phyloP scores from a whole-genome alignment of 2,797 vertebrate species.

The Mormyrops boulengeri region DNA sequence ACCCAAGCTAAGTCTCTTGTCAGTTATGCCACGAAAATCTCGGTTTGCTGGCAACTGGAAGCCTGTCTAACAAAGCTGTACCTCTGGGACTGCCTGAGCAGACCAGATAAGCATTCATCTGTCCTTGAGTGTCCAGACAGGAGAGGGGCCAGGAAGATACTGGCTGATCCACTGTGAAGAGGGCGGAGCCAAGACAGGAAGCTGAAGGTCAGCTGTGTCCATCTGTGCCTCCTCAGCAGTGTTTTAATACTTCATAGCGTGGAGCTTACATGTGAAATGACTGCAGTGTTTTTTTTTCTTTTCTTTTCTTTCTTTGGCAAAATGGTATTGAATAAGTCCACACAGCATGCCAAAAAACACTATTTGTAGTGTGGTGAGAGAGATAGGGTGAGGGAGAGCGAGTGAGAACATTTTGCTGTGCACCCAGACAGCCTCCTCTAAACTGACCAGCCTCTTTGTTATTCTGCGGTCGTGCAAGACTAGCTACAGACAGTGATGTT shows the following conservation, averaged over 20 bases:
- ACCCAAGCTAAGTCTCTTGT: constrained; percentile 1
- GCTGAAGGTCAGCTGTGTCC: constrained; percentile 6
- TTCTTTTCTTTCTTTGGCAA: constrained; percentile 37
- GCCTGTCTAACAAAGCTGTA: background rate
- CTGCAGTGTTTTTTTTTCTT: constrained; percentile 32
- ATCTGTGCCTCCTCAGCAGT: background rate
- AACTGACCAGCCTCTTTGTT: constrained; percentile 52
- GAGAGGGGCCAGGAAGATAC: background rate
- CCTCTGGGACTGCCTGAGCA: constrained; percentile 1
- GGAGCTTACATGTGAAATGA: constrained; percentile 32
- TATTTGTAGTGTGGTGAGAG: constrained; percentile 5
- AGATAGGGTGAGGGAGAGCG: constrained; percentile 37
- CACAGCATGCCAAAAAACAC: constrained; percentile 33
- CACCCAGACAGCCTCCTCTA: constrained; percentile 21
- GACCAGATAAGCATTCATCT: constrained; percentile 11
- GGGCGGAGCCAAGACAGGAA: background rate
- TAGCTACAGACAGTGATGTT: constrained; percentile 50
- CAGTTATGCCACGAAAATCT: constrained; percentile 10
- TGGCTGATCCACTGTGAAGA: background rate
- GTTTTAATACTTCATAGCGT: constrained; percentile 19
- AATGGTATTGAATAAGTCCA: constrained; percentile 31
- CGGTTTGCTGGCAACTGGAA: constrained; percentile 28
- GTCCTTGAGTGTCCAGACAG: background rate
- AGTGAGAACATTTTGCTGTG: constrained; percentile 24
- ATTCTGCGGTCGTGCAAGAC: constrained; percentile 59